phyloP scores from a whole-genome alignment of 2,113 vertebrate species.

The Galemys pyrenaicus region DNA sequence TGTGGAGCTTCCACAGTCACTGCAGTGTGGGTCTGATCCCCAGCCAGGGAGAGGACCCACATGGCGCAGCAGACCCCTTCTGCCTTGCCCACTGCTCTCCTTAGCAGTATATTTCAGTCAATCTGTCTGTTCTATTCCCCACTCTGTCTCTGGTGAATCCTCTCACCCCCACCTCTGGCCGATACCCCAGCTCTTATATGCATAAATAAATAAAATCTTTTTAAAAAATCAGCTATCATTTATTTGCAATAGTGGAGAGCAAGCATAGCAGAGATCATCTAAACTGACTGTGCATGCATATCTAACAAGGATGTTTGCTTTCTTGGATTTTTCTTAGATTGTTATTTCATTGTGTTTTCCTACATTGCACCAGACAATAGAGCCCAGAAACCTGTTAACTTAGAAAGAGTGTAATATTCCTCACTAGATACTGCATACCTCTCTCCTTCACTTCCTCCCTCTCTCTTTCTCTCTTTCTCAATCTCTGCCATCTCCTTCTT shows the following conservation, averaged over 20 bases:
- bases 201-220: too few relatives aligned
- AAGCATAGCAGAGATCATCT: background rate
- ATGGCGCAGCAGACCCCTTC: too few relatives aligned
- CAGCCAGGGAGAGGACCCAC: too few relatives aligned
- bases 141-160: too few relatives aligned
- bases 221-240: too few relatives aligned
- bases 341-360: conserved; percentile 7
- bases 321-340: conserved; percentile 44
- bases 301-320: background rate
- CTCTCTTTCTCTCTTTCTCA: background rate
- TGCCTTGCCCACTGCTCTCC: too few relatives aligned
- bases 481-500: background rate
- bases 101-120: too few relatives aligned
- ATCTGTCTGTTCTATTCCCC: too few relatives aligned
- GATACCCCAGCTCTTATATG: too few relatives aligned
- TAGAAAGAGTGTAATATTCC: background rate
- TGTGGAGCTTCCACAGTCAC: too few relatives aligned
- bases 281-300: background rate
- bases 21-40: too few relatives aligned
- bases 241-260: background rate
- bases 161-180: too few relatives aligned
- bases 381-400: background rate
- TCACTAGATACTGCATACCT: background rate
- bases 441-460: background rate
- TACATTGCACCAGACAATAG: background rate